A percentile compares a stretch with the other conserved stretches of the same genome.
These are phyloP conservation scores for Heterodera filipjevi DNA, from an alignment of 2,888 invertebrate genomes.

Conservation along the genomic window DNA sequence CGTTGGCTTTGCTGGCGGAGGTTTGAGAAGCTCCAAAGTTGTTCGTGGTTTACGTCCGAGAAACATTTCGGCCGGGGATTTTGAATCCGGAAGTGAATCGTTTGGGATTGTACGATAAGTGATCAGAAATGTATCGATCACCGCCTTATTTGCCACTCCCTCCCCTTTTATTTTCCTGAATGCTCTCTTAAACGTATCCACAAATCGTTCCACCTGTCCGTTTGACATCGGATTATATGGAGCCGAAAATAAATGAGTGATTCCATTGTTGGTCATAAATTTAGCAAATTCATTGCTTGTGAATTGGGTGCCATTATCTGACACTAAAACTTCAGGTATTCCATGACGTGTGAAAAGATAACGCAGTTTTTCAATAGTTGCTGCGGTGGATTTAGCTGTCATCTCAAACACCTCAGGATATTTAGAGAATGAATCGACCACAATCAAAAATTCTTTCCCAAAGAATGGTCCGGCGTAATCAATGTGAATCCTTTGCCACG, in stretches of 20 bases:
- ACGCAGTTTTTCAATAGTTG: not conserved
- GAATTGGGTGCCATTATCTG: constrained; percentile 32
- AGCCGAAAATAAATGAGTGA: constrained; percentile 11
- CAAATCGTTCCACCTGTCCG: constrained; percentile 23
- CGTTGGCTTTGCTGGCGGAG: not conserved
- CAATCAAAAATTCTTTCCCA: constrained; percentile 54
- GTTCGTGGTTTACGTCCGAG: constrained; percentile 24
- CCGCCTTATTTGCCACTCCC: not conserved
- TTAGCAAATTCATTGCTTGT: constrained; percentile 13
- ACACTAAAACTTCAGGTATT: constrained; percentile 22
- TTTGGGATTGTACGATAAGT: constrained; percentile 19
- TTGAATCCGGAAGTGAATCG: not conserved
- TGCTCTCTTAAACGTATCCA: constrained; percentile 24
- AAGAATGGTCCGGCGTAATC: constrained; percentile 67
- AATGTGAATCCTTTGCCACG: constrained; percentile 66
- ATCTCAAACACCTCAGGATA: constrained; percentile 20
- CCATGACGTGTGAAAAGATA: constrained; percentile 22
- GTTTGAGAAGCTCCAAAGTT: not conserved
- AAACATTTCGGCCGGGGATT: constrained; percentile 26
- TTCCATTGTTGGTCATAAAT: constrained; percentile 19
- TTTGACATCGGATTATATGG: constrained; percentile 19
- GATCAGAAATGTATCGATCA: constrained; percentile 10
- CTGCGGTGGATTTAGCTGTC: not conserved
- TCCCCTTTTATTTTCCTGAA: constrained; percentile 22
- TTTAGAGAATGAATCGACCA: constrained; percentile 25